phyloP scores from a whole-genome alignment of 2,113 vertebrate genomes.

The Uropsilus gracilis region DNA sequence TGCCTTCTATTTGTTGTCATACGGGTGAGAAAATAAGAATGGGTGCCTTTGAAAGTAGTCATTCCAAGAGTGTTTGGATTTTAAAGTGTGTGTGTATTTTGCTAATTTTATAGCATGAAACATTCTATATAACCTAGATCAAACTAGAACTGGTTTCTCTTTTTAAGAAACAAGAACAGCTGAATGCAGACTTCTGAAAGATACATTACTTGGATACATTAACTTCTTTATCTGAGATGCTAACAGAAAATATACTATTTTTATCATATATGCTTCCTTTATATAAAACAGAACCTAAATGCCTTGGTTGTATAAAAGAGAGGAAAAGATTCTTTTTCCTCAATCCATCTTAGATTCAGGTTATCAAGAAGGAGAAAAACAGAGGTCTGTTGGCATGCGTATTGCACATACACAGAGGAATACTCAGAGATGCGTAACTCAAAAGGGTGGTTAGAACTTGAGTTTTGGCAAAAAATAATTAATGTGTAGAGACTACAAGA shows the following conservation, averaged over 20 bases:
- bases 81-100: background rate
- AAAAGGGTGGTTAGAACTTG: background rate
- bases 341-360: background rate
- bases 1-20: background rate
- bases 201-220: background rate
- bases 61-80: background rate
- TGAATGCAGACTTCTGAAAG: background rate
- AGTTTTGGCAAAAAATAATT: background rate
- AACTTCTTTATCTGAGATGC: background rate
- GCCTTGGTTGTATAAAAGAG: background rate
- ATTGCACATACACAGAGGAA: background rate
- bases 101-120: background rate
- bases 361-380: background rate
- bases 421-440: background rate
- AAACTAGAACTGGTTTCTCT: conserved; percentile 26
- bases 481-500: background rate
- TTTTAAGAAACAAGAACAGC: background rate
- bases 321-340: background rate
- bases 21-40: too few species aligned
- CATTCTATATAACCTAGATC: background rate
- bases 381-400: background rate
- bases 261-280: background rate
- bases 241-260: background rate
- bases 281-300: background rate
- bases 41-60: background rate